Conservation (phyloP, 2,888 invertebrate species). For the Standfussiana lucernea region DNA sequence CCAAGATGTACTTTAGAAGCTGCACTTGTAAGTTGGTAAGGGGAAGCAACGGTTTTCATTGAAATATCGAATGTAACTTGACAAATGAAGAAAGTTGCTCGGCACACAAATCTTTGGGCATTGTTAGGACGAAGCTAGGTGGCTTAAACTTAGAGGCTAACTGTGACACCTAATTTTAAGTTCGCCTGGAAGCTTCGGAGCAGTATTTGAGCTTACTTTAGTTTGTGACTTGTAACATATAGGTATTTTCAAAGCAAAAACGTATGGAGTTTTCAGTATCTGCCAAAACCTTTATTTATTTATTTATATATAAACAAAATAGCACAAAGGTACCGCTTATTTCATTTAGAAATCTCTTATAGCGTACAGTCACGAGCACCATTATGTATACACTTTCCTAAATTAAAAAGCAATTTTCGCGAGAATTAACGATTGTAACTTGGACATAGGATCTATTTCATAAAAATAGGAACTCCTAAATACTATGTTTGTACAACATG, state of each 20-base stretch:
- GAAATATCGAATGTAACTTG: constrained; percentile 67
- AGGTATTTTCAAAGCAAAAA: background rate
- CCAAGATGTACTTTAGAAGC: background rate
- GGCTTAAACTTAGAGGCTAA: constrained; percentile 33
- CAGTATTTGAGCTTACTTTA: background rate
- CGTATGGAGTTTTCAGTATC: background rate
- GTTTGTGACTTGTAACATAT: background rate
- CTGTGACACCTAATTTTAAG: constrained; percentile 47
- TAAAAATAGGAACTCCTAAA: too few relatives aligned
- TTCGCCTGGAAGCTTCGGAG: background rate
- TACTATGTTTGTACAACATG: too few relatives aligned
- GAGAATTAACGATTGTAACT: too few relatives aligned
- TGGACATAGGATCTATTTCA: too few relatives aligned
- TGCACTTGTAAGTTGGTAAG: constrained; percentile 41
- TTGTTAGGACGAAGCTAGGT: constrained; percentile 38
- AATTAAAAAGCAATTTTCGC: too few relatives aligned
- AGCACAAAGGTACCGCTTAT: too few relatives aligned
- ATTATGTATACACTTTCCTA: too few relatives aligned
- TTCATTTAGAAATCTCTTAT: too few relatives aligned
- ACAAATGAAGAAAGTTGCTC: constrained; percentile 67
- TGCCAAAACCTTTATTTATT: background rate
- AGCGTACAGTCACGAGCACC: too few relatives aligned
- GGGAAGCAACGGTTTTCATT: constrained; percentile 48
- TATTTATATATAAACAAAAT: too few relatives aligned
- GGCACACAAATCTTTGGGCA: constrained; percentile 55